A percentile compares a stretch with the other conserved stretches of the same genome.
Evolutionary conservation across 2,113 vertebrate genomes (phyloP).

Genomic region (Pseudolaguvia tuberculata): DNA sequence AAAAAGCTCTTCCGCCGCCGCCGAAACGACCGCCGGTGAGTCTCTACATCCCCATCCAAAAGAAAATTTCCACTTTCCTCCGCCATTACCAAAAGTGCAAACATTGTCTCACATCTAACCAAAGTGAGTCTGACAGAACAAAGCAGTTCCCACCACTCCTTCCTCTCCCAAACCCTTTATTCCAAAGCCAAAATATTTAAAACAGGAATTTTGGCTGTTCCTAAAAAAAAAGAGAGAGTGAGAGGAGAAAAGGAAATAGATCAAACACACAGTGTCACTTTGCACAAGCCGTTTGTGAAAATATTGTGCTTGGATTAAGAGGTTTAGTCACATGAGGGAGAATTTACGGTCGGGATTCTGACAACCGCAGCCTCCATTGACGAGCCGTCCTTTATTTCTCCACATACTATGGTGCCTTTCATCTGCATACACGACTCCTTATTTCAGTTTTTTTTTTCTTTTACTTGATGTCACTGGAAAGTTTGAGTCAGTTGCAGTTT

Average conservation of each 20-base stretch:
- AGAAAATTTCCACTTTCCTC: neutral
- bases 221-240: constrained; percentile 6
- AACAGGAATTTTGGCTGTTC: constrained; percentile 55
- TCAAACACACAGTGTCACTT: constrained; percentile 13
- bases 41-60: constrained; percentile 2
- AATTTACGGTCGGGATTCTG: neutral
- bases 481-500: constrained; percentile 53
- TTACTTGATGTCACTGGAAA: constrained; percentile 69
- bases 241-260: constrained; percentile 35
- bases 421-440: constrained; percentile 35
- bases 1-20: constrained; percentile 93
- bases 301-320: constrained; percentile 28
- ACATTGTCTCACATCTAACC: neutral
- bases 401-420: constrained; percentile 35
- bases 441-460: constrained; percentile 24
- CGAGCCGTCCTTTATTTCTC: constrained; percentile 15
- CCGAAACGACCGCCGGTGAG: constrained; percentile 87
- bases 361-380: constrained; percentile 3
- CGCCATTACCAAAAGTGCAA: neutral
- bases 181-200: constrained; percentile 50
- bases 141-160: constrained; percentile 1
- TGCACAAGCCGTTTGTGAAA: constrained; percentile 22
- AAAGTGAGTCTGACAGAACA: constrained; percentile 8
- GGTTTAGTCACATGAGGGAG: neutral
- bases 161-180: constrained; percentile 5